Evolutionary conservation across 2,797 vertebrate genomes (phyloP), one percentile per base, ranked within the genome.

Genomic region (Megalops cyprinoides): DNA sequence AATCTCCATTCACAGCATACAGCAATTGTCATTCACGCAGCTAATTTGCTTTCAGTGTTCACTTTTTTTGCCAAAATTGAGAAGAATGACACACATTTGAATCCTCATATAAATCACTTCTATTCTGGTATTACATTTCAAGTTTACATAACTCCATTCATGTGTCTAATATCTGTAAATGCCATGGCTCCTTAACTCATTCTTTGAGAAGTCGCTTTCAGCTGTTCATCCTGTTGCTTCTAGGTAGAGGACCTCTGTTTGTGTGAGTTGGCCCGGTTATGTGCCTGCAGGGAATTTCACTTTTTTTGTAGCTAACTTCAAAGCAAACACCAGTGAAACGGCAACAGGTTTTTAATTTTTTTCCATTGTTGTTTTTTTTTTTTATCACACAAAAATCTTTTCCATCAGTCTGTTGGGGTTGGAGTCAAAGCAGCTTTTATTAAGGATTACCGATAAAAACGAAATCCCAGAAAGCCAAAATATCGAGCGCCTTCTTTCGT

Each of bases 261-360:
- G 39, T 44, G 67, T 42, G 20, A 23, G 67, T 71, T 71, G 67
- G 39, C 67, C 67, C 44, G 67, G 67, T 71, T 42, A 71, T 39
- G n/a, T 44, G 67, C 37, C 67, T 39, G 39, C 37, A 9, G 67
- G 67, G 67, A 39, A 71, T 71, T 71, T 44, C 67, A 20, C 42
- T 39, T 71, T 44, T 37, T 71, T 71, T 71, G 42, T 15, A 25
- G 20, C 37, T 42, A 20, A 14, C 67, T 18, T 44, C 67, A 44
- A 71, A 42, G 10, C 37, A 71, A 44, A 69, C 65, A 20, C 67
- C 2, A 9, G 65, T 10, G 56, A 60, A 60, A 60, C n/a, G 4
- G 56, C 3, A 18, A 69, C 37, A 69, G 42, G 34, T 69, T 69
- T 67, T 71, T 9, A 6, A 44, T 71, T n/a, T n/a, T n/a, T n/a